Evolutionary conservation across 1,140 invertebrate genomes (phyloP), one percentile per base, ranked within the genome.

Genomic region (Heliothis subflexa): DNA sequence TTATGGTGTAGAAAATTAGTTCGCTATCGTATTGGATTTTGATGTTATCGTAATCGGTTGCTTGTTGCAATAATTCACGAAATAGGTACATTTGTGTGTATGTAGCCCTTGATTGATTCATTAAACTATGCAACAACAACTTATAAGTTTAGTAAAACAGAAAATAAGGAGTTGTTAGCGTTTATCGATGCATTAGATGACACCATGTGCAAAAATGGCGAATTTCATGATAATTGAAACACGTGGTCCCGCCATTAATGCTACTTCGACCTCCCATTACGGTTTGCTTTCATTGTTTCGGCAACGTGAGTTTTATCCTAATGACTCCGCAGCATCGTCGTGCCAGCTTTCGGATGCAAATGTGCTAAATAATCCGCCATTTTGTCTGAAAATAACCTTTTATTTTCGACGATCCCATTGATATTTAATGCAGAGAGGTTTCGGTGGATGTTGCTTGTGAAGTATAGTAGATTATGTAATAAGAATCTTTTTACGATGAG

Each of bases 251-350:
- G 21, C 2, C 52, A 47, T 11, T 70, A 52, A 52, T 70, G 45
- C 47, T 12, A 16, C 62, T 49, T 14, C 45, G 7, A 47, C 10
- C 40, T 21, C 3, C 13, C 13, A 49, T 66, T 21, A 52, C 18
- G 45, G 62, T 14, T 25, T 25, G 47, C 11, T n/a, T 9, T 70
- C 18, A 70, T 52, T 70, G 45, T 52, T 25, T 52, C 66, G 18
- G 12, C 21, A 52, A 70, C 66, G 45, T 70, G 66, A 70, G 50
- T 70, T 70, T 70, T 70, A 70, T 70, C 66, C 47, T 52, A 70
- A 70, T 52, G 47, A 70, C 18, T 13, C 11, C 45, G 33, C 62
- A 18, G 18, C 18, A 14, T 66, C 25, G n/a, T 52, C 0, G 62
- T 47, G 16, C 33, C 33, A 40, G 16, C 12, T 11, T 66, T 66